These are phyloP conservation scores for Papilio demoleus DNA, from an alignment of 2,888 invertebrate genomes.

Conservation along the genomic window DNA sequence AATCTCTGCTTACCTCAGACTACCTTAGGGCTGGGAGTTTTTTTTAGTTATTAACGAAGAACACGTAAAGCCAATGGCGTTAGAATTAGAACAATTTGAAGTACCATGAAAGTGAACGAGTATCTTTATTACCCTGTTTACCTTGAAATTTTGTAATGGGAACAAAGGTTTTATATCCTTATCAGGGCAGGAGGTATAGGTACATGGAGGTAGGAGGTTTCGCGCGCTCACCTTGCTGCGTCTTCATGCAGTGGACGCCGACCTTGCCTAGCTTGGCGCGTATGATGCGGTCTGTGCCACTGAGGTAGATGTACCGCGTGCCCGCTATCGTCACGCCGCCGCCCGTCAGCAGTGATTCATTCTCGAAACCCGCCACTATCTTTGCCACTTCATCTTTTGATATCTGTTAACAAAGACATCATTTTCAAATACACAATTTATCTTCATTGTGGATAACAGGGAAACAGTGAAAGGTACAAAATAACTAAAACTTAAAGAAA, in stretches of 20 bases:
- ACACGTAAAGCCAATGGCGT: not conserved
- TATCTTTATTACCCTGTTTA: not conserved
- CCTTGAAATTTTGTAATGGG: constrained; percentile 27
- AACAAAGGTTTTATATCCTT: constrained; percentile 38
- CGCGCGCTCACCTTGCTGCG: constrained; percentile 89
- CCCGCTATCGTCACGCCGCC: constrained; percentile 96
- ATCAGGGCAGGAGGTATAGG: not conserved
- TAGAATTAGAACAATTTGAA: too few species aligned
- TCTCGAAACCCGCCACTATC: constrained; percentile 95
- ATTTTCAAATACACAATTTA: not conserved
- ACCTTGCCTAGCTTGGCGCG: constrained; percentile 97
- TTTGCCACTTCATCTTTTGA: constrained; percentile 96
- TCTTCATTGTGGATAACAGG: not conserved
- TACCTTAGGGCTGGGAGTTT: not conserved
- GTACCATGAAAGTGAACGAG: not conserved
- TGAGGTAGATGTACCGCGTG: constrained; percentile 96
- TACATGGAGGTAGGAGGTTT: constrained; percentile 26
- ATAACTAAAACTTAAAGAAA: constrained; percentile 1
- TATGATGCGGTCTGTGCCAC: constrained; percentile 96
- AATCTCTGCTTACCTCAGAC: not conserved
- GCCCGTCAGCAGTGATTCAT: constrained; percentile 94
- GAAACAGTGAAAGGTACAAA: constrained; percentile 4
- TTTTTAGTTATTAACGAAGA: not conserved
- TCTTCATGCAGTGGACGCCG: constrained; percentile 98
- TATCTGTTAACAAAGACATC: constrained; percentile 85